phyloP scores from a whole-genome alignment of 1,140 invertebrate species.

The Bathynomus jamesi region DNA sequence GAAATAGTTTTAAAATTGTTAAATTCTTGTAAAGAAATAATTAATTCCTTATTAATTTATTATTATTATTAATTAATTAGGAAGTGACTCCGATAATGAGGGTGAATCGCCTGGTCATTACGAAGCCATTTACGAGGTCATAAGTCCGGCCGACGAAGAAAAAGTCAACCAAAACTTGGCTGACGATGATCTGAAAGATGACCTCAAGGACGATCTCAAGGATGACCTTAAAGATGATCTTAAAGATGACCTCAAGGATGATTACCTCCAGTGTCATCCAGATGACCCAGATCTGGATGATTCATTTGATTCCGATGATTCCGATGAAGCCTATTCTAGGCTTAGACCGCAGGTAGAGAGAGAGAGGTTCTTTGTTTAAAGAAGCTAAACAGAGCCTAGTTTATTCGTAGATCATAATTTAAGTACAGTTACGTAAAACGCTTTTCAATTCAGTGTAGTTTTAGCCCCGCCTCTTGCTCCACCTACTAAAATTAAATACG shows the following conservation, averaged over 20 bases:
- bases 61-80: conserved; percentile 6
- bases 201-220: background rate
- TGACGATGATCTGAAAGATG: background rate
- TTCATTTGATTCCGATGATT: conserved; percentile 37
- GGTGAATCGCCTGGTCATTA: conserved; percentile 31
- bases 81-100: conserved; percentile 33
- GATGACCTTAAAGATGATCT: background rate
- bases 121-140: conserved; percentile 39
- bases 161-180: background rate
- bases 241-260: conserved; percentile 14
- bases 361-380: background rate
- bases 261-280: conserved; percentile 17
- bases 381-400: background rate
- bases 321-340: conserved; percentile 29
- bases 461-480: too few relatives aligned
- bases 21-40: too few relatives aligned
- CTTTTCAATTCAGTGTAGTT: too few relatives aligned
- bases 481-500: too few relatives aligned
- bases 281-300: conserved; percentile 34
- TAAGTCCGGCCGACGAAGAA: conserved; percentile 14
- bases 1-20: too few relatives aligned
- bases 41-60: background rate
- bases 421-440: too few relatives aligned
- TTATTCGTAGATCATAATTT: background rate
- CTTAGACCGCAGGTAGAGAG: conserved; percentile 27